Conservation (phyloP, 2,797 vertebrate species). For the Lepilemur ruficaudatus region DNA sequence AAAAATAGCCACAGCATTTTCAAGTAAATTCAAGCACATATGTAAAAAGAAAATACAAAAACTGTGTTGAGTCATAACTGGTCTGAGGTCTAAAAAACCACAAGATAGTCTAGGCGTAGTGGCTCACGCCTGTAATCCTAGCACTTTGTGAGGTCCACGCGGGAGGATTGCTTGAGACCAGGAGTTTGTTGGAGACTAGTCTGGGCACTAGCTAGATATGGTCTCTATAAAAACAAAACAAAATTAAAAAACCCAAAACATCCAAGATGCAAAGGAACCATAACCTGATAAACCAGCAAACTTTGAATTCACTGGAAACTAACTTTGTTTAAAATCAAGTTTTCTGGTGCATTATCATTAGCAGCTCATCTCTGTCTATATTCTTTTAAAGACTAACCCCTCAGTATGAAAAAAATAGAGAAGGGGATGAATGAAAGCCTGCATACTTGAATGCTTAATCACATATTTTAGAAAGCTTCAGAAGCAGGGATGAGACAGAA, state of each 20-base stretch:
- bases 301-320: neutral
- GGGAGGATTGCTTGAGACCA: neutral
- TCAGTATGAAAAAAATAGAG: neutral
- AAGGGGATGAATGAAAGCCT: fast-evolving
- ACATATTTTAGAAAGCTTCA: neutral
- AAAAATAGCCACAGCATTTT: neutral
- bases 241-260: neutral
- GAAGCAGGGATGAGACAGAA: neutral
- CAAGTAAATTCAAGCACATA: neutral
- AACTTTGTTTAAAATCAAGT: neutral
- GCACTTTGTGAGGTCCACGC: neutral
- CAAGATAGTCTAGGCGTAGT: neutral
- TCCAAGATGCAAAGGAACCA: neutral
- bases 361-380: neutral
- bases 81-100: neutral
- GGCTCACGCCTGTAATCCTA: neutral
- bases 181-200: neutral
- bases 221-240: neutral
- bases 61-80: neutral
- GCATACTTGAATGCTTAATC: neutral
- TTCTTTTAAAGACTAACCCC: neutral
- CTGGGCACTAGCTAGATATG: neutral
- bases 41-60: neutral
- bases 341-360: neutral
- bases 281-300: neutral